Evolutionary conservation across 2,113 vertebrate genomes (phyloP), one percentile per base, ranked within the genome.

Genomic region (Pelvicachromis taeniatus): DNA sequence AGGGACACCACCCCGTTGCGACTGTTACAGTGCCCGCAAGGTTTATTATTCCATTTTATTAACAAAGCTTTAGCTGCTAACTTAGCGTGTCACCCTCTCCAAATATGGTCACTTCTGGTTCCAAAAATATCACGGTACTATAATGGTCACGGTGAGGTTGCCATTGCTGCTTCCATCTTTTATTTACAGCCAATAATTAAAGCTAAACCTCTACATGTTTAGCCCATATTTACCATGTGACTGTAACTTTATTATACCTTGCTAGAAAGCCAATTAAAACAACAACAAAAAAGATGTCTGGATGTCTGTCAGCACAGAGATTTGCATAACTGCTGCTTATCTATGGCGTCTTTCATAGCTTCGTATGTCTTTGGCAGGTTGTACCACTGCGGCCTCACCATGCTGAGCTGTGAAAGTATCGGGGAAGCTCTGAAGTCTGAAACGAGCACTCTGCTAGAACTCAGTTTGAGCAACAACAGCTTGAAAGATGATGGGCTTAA

Each of bases 401-500:
- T 0, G 16, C 21, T 21, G 17, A 86, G 88, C 77, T 93, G 92
- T 42, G 7, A 0, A 19, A 21, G 1, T 11, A 87, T 93, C 2
- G 83, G 78, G 2, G 79, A 82, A n/a, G 83, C 75, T 40, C 81
- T 93, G 75, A 87, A 80, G 70, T 3, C 2, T 19, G 87, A 88
- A 48, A 17, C 2, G 23, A 81, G 81, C 82, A 4, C 3, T 33
- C 7, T 88, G 83, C 14, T 80, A 0, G 87, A 91, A 9, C 79
- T 93, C 54, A 93, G 92, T 38, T 21, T 93, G 80, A 91, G 90
- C 82, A 92, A 78, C 82, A 93, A 91, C 56, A 40, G 16, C 21
- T 70, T 93, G 61, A 59, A 63, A 48, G 87, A 92, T 0, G 14
- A 4, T 13, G 90, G 89, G 4, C 81, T 91, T 42, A 16, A 3